Percentiles rank a stretch among this genome's conserved stretches.
Conservation (phyloP, 2,797 vertebrate species). For the Malacoctenus gilli region DNA sequence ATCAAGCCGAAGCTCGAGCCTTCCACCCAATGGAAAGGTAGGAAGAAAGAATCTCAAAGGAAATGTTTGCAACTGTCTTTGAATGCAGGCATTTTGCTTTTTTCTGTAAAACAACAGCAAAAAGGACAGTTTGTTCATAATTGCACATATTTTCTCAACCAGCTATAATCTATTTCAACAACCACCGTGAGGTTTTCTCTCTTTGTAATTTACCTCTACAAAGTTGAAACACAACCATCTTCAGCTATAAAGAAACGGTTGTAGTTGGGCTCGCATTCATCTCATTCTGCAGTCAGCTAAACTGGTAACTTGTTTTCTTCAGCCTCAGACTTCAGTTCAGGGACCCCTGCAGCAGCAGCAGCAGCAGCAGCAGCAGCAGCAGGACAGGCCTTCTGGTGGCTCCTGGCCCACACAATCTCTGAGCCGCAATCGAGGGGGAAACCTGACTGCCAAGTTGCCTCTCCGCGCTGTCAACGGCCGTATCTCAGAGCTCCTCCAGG, state of each 20-base stretch:
- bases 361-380: constrained; percentile 72
- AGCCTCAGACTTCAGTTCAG: constrained; percentile 62
- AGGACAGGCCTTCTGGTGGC: constrained; percentile 55
- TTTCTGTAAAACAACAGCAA: too few relatives aligned
- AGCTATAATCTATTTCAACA: too few relatives aligned
- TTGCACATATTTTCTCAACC: too few relatives aligned
- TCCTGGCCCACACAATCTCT: constrained; percentile 98
- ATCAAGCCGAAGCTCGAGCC: constrained; percentile 87
- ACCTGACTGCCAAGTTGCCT: constrained; percentile 90
- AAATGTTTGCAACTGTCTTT: too few relatives aligned
- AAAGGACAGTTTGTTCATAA: too few relatives aligned
- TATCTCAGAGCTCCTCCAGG: constrained; percentile 95
- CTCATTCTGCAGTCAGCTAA: constrained; percentile 4
- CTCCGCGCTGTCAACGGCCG: constrained; percentile 92
- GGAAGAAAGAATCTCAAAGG: not conserved
- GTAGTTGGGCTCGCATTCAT: not conserved
- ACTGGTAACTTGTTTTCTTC: constrained; percentile 19
- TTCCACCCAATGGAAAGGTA: constrained; percentile 88
- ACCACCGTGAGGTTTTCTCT: too few relatives aligned
- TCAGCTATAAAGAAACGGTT: not conserved
- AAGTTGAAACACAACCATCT: not conserved
- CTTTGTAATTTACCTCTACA: too few relatives aligned
- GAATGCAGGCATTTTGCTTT: too few relatives aligned
- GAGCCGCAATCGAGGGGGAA: constrained; percentile 88
- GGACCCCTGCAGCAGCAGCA: constrained; percentile 57